Conservation (phyloP, 1,140 invertebrate species). For the Orchesella cincta region DNA sequence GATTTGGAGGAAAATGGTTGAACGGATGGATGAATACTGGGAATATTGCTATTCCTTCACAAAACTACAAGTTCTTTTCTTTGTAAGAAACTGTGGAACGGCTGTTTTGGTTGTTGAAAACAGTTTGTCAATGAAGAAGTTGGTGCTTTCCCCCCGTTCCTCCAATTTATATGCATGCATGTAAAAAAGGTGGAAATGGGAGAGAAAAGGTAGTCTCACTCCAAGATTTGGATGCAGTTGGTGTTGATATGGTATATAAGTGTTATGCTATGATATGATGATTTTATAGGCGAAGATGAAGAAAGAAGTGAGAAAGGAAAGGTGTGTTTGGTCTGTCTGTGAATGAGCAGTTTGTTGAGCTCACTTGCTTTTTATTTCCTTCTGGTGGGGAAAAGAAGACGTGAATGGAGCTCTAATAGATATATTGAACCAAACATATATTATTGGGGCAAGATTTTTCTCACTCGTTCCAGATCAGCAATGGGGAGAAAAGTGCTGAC, state of each 20-base stretch:
- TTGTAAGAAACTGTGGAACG: not conserved
- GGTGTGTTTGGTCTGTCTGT: not conserved
- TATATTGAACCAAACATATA: too few species aligned
- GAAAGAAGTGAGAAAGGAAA: not conserved
- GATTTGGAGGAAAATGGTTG: constrained; percentile 25
- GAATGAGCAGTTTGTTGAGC: not conserved
- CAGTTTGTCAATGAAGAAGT: constrained; percentile 5
- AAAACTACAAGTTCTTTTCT: not conserved
- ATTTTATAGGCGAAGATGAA: not conserved
- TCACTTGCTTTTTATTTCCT: not conserved
- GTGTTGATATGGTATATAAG: too few species aligned
- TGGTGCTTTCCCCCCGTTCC: not conserved
- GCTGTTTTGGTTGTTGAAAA: constrained; percentile 8
- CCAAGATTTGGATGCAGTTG: too few species aligned
- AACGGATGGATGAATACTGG: constrained; percentile 18
- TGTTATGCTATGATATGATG: not conserved
- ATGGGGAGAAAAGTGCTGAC: constrained; percentile 4
- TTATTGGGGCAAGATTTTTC: too few species aligned
- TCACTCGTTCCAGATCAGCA: too few species aligned
- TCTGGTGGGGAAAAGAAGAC: not conserved
- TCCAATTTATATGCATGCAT: not conserved
- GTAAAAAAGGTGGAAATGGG: not conserved
- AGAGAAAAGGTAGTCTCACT: constrained; percentile 11
- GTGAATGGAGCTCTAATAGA: too few species aligned
- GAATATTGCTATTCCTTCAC: not conserved